Evolutionary conservation across 2,888 invertebrate species (phyloP).

Genomic region (Therioaphis trifolii): DNA sequence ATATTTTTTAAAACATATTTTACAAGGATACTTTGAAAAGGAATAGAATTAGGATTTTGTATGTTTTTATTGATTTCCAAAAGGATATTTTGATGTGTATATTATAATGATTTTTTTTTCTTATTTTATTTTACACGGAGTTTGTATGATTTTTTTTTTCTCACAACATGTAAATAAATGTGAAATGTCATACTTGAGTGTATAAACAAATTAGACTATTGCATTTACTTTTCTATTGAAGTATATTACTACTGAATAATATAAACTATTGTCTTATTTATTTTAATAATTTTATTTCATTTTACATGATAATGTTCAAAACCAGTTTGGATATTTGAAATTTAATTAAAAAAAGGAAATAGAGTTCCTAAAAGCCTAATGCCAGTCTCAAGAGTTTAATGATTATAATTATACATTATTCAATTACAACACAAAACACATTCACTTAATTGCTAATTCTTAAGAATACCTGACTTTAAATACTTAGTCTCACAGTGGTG

Average conservation of each 20-base stretch:
- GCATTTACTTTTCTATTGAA: slow-evolving; percentile 9
- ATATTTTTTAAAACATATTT: slow-evolving; percentile 36
- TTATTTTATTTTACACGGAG: slow-evolving; percentile 17
- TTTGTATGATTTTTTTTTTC: slow-evolving; percentile 44
- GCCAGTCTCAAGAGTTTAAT: too few relatives aligned
- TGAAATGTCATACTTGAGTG: slow-evolving; percentile 15
- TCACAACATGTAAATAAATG: slow-evolving; percentile 23
- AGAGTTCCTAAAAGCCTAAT: too few relatives aligned
- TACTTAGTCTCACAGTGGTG: too few relatives aligned
- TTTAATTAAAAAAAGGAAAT: too few relatives aligned
- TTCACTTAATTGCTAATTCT: too few relatives aligned
- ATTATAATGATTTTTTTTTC: slow-evolving; percentile 10
- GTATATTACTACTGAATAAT: background rate
- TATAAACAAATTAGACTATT: background rate
- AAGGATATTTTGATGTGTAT: slow-evolving; percentile 21
- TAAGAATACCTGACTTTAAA: too few relatives aligned
- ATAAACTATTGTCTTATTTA: background rate
- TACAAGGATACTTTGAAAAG: background rate
- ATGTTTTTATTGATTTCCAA: slow-evolving; percentile 40
- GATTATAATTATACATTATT: too few relatives aligned
- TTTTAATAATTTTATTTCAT: background rate
- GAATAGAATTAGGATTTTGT: slow-evolving; percentile 44
- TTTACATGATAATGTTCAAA: background rate
- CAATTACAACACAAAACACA: too few relatives aligned
- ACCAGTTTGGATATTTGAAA: too few relatives aligned